Conservation (phyloP, 2,888 invertebrate species). For the Callyntrura guangdongensis region DNA sequence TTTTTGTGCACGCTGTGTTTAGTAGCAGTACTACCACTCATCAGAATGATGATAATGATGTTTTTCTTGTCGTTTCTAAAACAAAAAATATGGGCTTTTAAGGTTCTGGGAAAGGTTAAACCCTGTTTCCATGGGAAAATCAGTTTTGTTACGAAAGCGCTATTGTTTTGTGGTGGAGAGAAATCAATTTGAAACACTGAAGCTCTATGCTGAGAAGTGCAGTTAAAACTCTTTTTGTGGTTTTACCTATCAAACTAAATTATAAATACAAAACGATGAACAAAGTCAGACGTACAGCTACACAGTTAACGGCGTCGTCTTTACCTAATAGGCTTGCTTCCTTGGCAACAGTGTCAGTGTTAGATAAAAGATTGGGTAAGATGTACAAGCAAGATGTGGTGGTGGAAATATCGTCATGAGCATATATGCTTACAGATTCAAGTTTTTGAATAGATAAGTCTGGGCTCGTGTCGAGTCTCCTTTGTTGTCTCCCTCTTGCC, state of each 20-base stretch:
- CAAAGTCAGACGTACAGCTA: neutral
- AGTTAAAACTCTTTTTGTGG: slow-evolving; percentile 26
- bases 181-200: slow-evolving; percentile 71
- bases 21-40: neutral
- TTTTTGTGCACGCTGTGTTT: slow-evolving; percentile 16
- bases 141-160: slow-evolving; percentile 24
- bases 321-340: neutral
- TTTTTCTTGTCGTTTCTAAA: slow-evolving; percentile 14
- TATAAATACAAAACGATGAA: slow-evolving; percentile 19
- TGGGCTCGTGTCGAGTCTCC: slow-evolving; percentile 43
- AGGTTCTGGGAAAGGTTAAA: slow-evolving; percentile 78
- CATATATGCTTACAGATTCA: no score
- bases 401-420: neutral
- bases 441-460: slow-evolving; percentile 25
- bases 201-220: neutral
- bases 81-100: slow-evolving; percentile 36
- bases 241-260: slow-evolving; percentile 53
- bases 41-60: slow-evolving; percentile 37
- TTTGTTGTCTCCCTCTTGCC: slow-evolving; percentile 10
- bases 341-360: slow-evolving; percentile 15
- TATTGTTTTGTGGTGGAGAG: slow-evolving; percentile 19
- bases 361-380: slow-evolving; percentile 16
- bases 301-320: slow-evolving; percentile 27
- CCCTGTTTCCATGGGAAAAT: slow-evolving; percentile 77
- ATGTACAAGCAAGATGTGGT: neutral